Evolutionary conservation across 2,113 vertebrate species (phyloP), one percentile per base, ranked within the genome.

Genomic region (Pterocles gutturalis): DNA sequence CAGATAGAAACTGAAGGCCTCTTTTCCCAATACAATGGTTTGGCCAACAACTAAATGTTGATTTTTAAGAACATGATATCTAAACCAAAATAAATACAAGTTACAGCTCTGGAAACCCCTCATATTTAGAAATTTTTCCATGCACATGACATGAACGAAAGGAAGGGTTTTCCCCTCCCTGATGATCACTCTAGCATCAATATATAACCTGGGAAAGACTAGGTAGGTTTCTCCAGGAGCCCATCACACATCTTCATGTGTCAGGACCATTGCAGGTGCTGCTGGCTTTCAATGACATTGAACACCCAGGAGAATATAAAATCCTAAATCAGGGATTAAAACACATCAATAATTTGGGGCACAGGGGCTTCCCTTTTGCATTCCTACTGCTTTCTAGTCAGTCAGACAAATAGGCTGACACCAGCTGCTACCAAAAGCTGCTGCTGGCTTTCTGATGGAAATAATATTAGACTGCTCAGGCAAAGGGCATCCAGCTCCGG

Each of bases 251-350:
- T 73, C 28, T 45, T 31, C 7, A 41, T 41, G 41, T 41, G 41
- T 41, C 41, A 41, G 46, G 24, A 53, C 26, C 58, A 8, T 4
- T 33, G 62, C 61, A 75, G 31, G 33, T 10, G 2, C 71, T 41
- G 24, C 10, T 60, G 65, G 49, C 29, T 46, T 60, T 28, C 9
- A 5, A 14, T 0, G 4, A 13, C 1, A 0, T 11, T 41, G 46
- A 51, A 14, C 45, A n/a, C n/a, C 22, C 3, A 1, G 26, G 24
- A 20, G 10, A 61, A 49, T 28, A 57, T 12, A 7, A 90, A 87
- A 71, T 41, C 26, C 54, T 14, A 2, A 31, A 69, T 11, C 14
- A 64, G 55, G 26, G 26, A 33, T 29, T 43, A 57, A 73, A 87
- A 45, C 1, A 7, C 25, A 21, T 14, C 11, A n/a, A 9, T 28